These are phyloP conservation scores for Cavia porcellus DNA, from an alignment of 2,113 vertebrate genomes.

Conservation along the genomic window DNA sequence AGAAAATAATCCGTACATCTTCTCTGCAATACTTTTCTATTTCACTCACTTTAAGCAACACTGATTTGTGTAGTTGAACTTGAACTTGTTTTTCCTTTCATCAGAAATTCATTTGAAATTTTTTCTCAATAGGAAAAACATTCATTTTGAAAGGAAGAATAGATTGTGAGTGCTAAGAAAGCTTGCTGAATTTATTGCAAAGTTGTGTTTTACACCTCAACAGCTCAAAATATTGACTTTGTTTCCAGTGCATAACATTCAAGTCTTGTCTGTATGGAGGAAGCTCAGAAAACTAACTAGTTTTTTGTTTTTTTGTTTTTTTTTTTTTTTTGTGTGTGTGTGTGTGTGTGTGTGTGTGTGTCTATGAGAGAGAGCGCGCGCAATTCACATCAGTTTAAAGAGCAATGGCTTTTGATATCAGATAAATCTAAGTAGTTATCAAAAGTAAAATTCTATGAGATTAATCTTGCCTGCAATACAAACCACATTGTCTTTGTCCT, in stretches of 20 bases:
- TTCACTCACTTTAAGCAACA: conserved; percentile 15
- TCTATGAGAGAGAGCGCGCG: not conserved
- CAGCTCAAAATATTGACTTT: not conserved
- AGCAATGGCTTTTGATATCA: conserved; percentile 17
- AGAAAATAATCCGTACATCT: conserved; percentile 47
- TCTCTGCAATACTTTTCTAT: not conserved
- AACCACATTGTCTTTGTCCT: conserved; percentile 1
- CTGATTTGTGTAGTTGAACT: conserved; percentile 10
- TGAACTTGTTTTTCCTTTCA: conserved; percentile 31
- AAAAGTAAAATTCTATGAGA: conserved; percentile 45
- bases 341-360: too few relatives aligned
- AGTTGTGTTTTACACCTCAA: not conserved
- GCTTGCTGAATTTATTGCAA: not conserved
- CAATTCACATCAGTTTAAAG: not conserved
- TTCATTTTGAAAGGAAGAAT: conserved; percentile 51
- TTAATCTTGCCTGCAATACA: conserved; percentile 27
- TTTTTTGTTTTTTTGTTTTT: too few relatives aligned
- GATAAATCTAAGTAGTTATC: conserved; percentile 43
- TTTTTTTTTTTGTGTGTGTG: too few relatives aligned
- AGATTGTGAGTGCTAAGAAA: conserved; percentile 30
- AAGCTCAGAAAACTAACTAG: not conserved
- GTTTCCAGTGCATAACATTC: not conserved
- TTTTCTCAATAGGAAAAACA: conserved; percentile 36
- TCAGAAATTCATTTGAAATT: conserved; percentile 62
- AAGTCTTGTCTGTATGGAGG: not conserved